Conservation (phyloP, 2,113 vertebrate species). For the Oplegnathus fasciatus region DNA sequence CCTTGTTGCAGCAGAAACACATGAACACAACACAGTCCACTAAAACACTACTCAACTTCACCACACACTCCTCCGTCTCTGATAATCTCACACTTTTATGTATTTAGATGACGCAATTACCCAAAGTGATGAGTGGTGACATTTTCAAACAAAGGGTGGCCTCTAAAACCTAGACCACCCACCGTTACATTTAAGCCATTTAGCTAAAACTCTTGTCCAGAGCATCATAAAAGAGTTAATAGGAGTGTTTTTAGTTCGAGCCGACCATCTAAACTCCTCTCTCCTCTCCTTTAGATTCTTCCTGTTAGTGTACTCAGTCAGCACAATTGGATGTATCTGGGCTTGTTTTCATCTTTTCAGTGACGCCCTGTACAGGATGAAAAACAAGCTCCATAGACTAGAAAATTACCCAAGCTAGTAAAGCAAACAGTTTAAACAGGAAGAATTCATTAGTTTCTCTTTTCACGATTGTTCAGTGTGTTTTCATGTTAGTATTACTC, state of each 20-base stretch:
- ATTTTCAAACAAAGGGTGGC: neutral
- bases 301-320: neutral
- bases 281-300: neutral
- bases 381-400: neutral
- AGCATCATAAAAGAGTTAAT: neutral
- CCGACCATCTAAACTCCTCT: neutral
- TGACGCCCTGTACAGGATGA: neutral
- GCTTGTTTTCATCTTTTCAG: neutral
- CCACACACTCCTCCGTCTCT: neutral
- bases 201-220: neutral
- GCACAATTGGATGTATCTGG: neutral
- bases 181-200: neutral
- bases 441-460: neutral
- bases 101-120: neutral
- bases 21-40: neutral
- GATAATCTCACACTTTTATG: neutral
- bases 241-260: neutral
- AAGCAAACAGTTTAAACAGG: too few relatives aligned
- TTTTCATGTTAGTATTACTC: neutral
- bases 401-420: too few relatives aligned
- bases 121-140: conserved; percentile 14
- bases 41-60: neutral
- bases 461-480: neutral
- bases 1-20: neutral
- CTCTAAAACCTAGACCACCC: neutral